phyloP scores from a whole-genome alignment of 2,797 vertebrate species.

The Staurois parvus region DNA sequence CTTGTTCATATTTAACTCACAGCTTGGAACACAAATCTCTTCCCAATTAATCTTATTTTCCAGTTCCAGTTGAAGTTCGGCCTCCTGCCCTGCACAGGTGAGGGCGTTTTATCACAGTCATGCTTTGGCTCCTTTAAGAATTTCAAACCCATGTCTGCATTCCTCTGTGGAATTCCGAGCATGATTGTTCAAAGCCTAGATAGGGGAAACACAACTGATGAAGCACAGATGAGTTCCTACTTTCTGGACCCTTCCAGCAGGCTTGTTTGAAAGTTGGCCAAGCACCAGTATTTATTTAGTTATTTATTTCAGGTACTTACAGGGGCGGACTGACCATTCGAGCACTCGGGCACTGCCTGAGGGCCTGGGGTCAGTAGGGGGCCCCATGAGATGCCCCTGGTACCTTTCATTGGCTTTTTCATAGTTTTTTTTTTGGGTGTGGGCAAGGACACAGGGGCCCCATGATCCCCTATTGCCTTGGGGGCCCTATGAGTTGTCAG shows the following conservation, averaged over 20 bases:
- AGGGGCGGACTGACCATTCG: no score
- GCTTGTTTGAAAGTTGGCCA: background rate
- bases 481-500: no score
- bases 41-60: conserved; percentile 69
- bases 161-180: conserved; percentile 19
- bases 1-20: conserved; percentile 69
- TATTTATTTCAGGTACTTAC: no score
- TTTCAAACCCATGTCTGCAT: conserved; percentile 22
- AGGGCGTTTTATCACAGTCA: background rate
- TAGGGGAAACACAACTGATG: conserved; percentile 9
- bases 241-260: conserved; percentile 2
- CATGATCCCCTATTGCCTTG: no score
- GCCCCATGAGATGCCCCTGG: no score
- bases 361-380: no score
- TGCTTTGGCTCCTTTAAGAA: conserved; percentile 18
- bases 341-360: no score
- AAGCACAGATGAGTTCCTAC: conserved; percentile 20
- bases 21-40: conserved; percentile 67
- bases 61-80: conserved; percentile 41
- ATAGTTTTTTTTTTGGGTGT: no score
- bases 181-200: conserved; percentile 37
- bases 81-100: conserved; percentile 63
- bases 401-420: no score
- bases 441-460: no score
- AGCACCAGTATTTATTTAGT: no score